Evolutionary conservation across 1,140 invertebrate genomes (phyloP).

Genomic region (Trachymyrmex septentrionalis): DNA sequence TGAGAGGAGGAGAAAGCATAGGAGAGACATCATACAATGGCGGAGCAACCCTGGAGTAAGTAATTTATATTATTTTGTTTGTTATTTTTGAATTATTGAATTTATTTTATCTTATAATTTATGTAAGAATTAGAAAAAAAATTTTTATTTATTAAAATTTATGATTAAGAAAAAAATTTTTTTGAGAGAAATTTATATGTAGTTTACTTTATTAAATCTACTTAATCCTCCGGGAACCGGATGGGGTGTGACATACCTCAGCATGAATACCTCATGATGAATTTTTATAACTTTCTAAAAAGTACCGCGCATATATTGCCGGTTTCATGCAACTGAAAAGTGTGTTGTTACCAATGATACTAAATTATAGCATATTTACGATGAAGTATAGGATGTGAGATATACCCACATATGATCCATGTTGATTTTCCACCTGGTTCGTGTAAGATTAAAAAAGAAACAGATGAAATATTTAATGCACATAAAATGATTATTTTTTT

Average conservation of each 20-base stretch:
- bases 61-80: conserved; percentile 16
- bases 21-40: too few species aligned
- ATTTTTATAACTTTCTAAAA: too few species aligned
- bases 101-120: neutral
- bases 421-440: too few species aligned
- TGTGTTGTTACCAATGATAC: too few species aligned
- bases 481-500: neutral
- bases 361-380: too few species aligned
- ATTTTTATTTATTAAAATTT: neutral
- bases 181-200: neutral
- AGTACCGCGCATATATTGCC: too few species aligned
- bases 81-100: neutral
- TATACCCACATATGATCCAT: too few species aligned
- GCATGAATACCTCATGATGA: too few species aligned
- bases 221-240: neutral
- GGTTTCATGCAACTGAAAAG: too few species aligned
- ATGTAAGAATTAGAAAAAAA: neutral
- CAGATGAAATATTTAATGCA: neutral
- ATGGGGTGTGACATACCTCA: too few species aligned
- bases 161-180: neutral
- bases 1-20: too few species aligned
- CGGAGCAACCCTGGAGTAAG: neutral
- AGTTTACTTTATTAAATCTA: neutral
- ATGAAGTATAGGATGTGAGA: too few species aligned
- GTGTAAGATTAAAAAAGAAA: neutral